Conservation (phyloP, 2,888 invertebrate species). For the Cosmia trapezina region DNA sequence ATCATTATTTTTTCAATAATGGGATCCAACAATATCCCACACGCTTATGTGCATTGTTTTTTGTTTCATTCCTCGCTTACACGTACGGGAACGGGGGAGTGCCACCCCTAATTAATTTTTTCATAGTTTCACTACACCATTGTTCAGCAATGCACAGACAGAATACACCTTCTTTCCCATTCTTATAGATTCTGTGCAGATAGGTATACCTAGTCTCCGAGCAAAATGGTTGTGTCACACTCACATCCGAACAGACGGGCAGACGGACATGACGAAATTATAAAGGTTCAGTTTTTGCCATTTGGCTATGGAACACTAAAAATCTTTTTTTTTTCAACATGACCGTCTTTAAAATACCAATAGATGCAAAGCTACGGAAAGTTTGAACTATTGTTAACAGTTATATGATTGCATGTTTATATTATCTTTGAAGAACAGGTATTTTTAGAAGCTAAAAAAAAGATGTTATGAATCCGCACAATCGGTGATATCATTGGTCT, state of each 20-base stretch:
- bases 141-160: neutral
- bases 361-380: neutral
- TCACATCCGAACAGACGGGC: too few species aligned
- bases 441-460: conserved; percentile 2
- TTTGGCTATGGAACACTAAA: neutral
- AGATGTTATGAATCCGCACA: neutral
- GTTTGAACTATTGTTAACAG: neutral
- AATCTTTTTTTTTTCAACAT: neutral
- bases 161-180: neutral
- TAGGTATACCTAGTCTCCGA: neutral
- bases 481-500: conserved; percentile 15
- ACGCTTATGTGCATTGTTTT: too few species aligned
- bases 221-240: neutral
- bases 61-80: too few species aligned
- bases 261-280: neutral
- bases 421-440: neutral
- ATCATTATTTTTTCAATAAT: too few species aligned
- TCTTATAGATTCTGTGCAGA: neutral
- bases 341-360: neutral
- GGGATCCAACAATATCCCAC: too few species aligned
- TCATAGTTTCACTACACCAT: neutral
- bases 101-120: too few species aligned
- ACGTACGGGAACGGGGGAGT: too few species aligned
- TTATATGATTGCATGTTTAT: neutral
- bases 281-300: neutral